Percentiles rank a stretch among this genome's conserved stretches.
These are phyloP conservation scores for Pithys albifrons DNA, from an alignment of 2,113 vertebrate species.

Conservation along the genomic window DNA sequence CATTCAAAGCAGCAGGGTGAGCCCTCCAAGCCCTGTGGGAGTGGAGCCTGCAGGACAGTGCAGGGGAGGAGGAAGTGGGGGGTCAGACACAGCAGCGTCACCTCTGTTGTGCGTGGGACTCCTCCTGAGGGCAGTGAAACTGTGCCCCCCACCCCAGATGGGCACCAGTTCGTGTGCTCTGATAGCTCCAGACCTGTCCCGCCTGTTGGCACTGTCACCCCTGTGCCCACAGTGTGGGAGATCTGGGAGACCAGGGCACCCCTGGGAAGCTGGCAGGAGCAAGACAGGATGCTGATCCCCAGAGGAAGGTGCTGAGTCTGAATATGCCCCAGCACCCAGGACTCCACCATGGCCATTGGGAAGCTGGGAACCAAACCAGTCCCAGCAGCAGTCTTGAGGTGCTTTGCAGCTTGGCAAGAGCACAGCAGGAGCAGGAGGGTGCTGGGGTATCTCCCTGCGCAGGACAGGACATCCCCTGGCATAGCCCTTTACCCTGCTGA, in stretches of 20 bases:
- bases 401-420: not conserved
- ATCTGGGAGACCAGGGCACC: not conserved
- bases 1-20: not conserved
- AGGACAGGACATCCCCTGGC: not conserved
- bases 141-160: fast-evolving
- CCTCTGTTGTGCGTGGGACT: fast-evolving
- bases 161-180: fast-evolving
- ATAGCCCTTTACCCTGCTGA: not conserved
- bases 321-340: fast-evolving
- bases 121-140: fast-evolving
- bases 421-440: not conserved
- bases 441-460: not conserved
- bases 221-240: not conserved
- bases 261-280: not conserved
- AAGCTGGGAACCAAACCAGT: not conserved
- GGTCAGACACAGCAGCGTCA: not conserved
- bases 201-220: not conserved
- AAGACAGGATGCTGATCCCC: fast-evolving
- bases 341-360: fast-evolving
- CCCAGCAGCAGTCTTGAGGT: fast-evolving
- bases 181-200: not conserved
- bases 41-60: not conserved
- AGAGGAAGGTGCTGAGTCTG: not conserved
- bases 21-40: not conserved
- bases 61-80: not conserved